Evolutionary conservation across 1,140 invertebrate species (phyloP).

Genomic region (Caerostris darwini): DNA sequence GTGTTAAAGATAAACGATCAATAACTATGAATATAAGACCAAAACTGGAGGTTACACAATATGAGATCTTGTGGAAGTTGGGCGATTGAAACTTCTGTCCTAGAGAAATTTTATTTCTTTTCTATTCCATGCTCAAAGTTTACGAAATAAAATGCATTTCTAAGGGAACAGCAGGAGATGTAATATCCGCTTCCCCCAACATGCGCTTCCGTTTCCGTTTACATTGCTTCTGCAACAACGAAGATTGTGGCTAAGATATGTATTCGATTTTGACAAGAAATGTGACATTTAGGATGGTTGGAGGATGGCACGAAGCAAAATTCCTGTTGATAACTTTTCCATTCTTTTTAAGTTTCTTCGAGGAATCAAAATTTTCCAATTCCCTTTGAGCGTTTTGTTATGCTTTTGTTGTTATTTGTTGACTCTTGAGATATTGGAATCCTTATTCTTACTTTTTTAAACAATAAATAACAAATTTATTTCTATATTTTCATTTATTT

Average conservation of each 20-base stretch:
- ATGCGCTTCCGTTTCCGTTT: conserved; percentile 42
- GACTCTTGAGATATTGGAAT: background rate
- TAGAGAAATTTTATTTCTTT: conserved; percentile 54
- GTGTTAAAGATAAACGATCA: conserved; percentile 48
- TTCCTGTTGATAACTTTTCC: background rate
- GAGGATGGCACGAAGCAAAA: background rate
- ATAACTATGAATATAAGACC: conserved; percentile 68
- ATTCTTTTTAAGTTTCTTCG: background rate
- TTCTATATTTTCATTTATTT: no score
- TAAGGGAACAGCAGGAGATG: conserved; percentile 27
- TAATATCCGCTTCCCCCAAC: conserved; percentile 62
- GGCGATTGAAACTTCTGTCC: conserved; percentile 62
- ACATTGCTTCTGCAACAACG: background rate
- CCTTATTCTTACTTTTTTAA: background rate
- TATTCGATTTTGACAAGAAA: conserved; percentile 65
- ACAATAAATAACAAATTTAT: background rate
- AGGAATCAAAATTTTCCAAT: conserved; percentile 35
- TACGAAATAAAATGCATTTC: conserved; percentile 74
- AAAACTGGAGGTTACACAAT: conserved; percentile 7
- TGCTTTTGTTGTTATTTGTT: background rate
- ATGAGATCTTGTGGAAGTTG: conserved; percentile 26
- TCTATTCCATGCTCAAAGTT: conserved; percentile 54
- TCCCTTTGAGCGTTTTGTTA: background rate
- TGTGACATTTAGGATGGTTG: background rate
- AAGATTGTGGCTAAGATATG: conserved; percentile 54